These are phyloP conservation scores for Actinemys pallida DNA, from an alignment of 2,113 vertebrate genomes.

Conservation along the genomic window DNA sequence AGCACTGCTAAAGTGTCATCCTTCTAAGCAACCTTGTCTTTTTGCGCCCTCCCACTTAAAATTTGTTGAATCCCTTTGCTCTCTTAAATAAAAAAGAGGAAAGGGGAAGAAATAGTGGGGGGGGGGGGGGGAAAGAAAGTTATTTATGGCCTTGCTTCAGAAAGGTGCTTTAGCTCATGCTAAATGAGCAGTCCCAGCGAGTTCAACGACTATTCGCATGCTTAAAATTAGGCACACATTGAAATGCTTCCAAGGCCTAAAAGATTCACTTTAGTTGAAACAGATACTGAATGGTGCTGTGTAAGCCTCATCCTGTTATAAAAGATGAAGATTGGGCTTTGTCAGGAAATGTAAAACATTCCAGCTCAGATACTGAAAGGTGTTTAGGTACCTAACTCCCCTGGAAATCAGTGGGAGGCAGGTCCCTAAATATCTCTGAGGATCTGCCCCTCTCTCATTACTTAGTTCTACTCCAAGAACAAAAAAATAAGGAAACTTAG, in stretches of 20 bases:
- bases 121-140: background rate
- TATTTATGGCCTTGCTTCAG: background rate
- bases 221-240: slow-evolving; percentile 30
- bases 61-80: background rate
- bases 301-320: background rate
- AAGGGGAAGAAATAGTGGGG: background rate
- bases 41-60: background rate
- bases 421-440: background rate
- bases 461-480: slow-evolving; percentile 29
- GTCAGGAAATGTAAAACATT: slow-evolving; percentile 4
- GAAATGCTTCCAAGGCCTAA: slow-evolving; percentile 8
- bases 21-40: background rate
- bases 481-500: background rate
- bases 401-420: background rate
- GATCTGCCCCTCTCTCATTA: background rate
- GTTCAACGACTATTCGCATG: background rate
- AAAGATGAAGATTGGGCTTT: slow-evolving; percentile 23
- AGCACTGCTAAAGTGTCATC: too few relatives aligned
- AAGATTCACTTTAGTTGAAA: background rate
- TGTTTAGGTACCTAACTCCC: too few relatives aligned
- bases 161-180: background rate
- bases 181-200: background rate
- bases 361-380: background rate
- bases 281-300: background rate
- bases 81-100: background rate